phyloP scores from a whole-genome alignment of 2,797 vertebrate species.

The Fistularia commersonii region DNA sequence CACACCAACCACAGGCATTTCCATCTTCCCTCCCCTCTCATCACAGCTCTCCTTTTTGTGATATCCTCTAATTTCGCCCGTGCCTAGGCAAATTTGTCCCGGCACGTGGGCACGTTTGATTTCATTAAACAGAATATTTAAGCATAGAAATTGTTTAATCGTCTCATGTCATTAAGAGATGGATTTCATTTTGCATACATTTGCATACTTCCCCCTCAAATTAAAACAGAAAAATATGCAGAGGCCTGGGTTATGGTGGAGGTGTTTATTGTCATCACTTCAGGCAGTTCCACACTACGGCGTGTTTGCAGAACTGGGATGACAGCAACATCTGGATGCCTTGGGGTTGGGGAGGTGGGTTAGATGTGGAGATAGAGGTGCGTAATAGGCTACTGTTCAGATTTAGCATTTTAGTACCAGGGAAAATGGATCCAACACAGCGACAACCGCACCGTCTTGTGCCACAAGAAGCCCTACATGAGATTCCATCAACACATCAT shows the following conservation, averaged over 20 bases:
- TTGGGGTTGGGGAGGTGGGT: constrained; percentile 47
- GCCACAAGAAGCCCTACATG: background rate
- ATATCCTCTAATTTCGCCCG: constrained; percentile 86
- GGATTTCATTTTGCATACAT: constrained; percentile 98
- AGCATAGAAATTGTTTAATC: constrained; percentile 99
- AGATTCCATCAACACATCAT: constrained; percentile 39
- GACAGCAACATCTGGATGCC: constrained; percentile 76
- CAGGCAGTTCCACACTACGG: constrained; percentile 84
- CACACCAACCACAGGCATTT: constrained; percentile 59
- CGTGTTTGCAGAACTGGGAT: constrained; percentile 75
- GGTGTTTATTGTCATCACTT: constrained; percentile 96
- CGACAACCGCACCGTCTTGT: constrained; percentile 14
- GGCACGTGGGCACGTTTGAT: constrained; percentile 91
- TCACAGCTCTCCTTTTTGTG: constrained; percentile 62
- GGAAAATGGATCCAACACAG: constrained; percentile 10
- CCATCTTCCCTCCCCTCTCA: constrained; percentile 23
- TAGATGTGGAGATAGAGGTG: constrained; percentile 52
- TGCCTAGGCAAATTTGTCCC: constrained; percentile 89
- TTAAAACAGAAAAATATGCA: constrained; percentile 89
- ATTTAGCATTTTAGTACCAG: constrained; percentile 34
- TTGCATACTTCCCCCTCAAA: constrained; percentile 92
- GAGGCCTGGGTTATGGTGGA: constrained; percentile 86
- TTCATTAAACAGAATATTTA: constrained; percentile 99
- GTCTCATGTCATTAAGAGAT: constrained; percentile 98
- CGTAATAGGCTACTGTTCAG: constrained; percentile 36